A percentile compares a stretch with the other conserved stretches of the same genome.
Conservation (phyloP, 2,888 invertebrate genomes). For the Sclerodermus sp. region DNA sequence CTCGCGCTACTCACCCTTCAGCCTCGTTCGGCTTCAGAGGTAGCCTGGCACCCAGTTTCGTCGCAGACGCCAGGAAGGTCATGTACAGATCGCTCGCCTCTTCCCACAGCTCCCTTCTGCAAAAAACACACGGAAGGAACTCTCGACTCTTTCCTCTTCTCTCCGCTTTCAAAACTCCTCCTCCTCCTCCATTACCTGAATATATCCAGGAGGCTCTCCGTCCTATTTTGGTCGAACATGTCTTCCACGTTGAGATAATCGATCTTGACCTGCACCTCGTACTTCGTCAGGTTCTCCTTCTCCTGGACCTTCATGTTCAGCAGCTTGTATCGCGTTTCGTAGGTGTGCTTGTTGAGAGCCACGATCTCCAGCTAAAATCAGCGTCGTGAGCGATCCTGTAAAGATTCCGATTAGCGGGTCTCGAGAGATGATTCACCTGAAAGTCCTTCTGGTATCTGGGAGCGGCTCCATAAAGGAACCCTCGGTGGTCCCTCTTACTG, state of each 20-base stretch:
- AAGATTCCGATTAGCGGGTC: no score
- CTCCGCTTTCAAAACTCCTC: not conserved
- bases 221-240: constrained; percentile 73
- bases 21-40: constrained; percentile 82
- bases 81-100: constrained; percentile 75
- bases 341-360: constrained; percentile 75
- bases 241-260: constrained; percentile 89
- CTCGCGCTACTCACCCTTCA: constrained; percentile 76
- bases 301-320: constrained; percentile 68
- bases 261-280: constrained; percentile 84
- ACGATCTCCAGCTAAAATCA: constrained; percentile 77
- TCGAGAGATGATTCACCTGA: constrained; percentile 50
- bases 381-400: no score
- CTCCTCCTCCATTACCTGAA: constrained; percentile 65
- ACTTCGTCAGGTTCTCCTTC: constrained; percentile 69
- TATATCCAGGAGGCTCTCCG: constrained; percentile 75
- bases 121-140: no score
- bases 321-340: constrained; percentile 70
- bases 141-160: not conserved
- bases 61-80: constrained; percentile 82
- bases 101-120: constrained; percentile 73
- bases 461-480: constrained; percentile 84
- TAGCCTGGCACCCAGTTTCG: constrained; percentile 80
- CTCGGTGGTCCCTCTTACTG: constrained; percentile 75
- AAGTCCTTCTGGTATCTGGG: constrained; percentile 65